Evolutionary conservation across 1,140 invertebrate genomes (phyloP).

Genomic region (Proctacanthus coquilletti): DNA sequence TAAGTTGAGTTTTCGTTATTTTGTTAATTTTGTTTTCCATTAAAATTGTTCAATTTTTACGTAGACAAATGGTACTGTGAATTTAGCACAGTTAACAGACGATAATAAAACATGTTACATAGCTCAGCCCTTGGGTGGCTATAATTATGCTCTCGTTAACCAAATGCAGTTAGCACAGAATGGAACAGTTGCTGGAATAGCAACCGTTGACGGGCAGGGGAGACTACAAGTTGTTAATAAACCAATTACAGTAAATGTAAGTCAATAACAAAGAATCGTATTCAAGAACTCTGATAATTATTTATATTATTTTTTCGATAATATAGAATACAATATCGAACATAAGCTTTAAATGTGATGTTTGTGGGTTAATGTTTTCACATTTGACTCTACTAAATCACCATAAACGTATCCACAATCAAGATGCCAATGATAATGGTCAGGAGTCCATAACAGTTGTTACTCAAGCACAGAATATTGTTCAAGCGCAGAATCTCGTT

Average conservation of each 20-base stretch:
- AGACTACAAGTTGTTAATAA: slow-evolving; percentile 30
- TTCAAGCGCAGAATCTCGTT: slow-evolving; percentile 33
- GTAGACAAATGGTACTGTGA: slow-evolving; percentile 31
- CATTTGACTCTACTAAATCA: slow-evolving; percentile 61
- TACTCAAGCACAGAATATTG: slow-evolving; percentile 18
- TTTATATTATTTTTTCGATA: neutral
- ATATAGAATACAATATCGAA: slow-evolving; percentile 50
- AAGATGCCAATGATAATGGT: slow-evolving; percentile 27
- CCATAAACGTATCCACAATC: slow-evolving; percentile 62
- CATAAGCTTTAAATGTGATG: slow-evolving; percentile 72
- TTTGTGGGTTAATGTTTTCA: slow-evolving; percentile 66
- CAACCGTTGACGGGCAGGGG: slow-evolving; percentile 26
- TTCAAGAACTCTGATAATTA: neutral
- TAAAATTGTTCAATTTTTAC: neutral
- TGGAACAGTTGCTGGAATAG: slow-evolving; percentile 22
- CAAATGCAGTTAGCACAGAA: slow-evolving; percentile 37
- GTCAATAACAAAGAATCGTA: neutral
- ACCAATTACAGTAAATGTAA: slow-evolving; percentile 15
- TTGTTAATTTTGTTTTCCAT: slow-evolving; percentile 8
- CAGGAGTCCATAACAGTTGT: slow-evolving; percentile 19
- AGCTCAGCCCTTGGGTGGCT: slow-evolving; percentile 47
- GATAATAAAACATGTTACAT: slow-evolving; percentile 54
- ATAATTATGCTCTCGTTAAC: slow-evolving; percentile 48
- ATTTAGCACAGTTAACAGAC: slow-evolving; percentile 43
- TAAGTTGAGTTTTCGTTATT: neutral